Base-by-base conservation (phyloP, 2,797 vertebrate genomes). In the Toxotes lorentzi region DNA sequence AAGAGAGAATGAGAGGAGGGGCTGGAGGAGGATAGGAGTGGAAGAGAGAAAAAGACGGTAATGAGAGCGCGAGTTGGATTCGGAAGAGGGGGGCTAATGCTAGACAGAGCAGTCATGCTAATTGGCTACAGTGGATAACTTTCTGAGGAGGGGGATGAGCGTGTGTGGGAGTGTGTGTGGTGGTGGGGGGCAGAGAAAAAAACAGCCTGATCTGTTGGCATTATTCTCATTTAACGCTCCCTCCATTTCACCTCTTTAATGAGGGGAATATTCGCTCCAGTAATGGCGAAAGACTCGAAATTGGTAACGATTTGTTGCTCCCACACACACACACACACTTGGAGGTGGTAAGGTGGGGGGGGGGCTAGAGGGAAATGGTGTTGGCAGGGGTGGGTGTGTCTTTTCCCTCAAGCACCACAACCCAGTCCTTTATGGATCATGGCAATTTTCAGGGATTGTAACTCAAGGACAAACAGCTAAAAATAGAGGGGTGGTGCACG, bases 381-480 rank as follows among this genome's bases (percentile, higher is more conserved):
- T 47, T 62, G 50, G 47, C 27, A 23, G 19, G n/a, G 34, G 53
- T 40, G 71, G 47, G 57, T 66, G 75, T 80, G 77, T 78, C 78
- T 83, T 89, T 89, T 87, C 78, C 83, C 81, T 79, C 82, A 76
- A 79, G 85, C 82, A 56, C 73, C 78, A 64, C 77, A 72, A 67
- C 38, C 77, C 73, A 77, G 78, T 85, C 84, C 70, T 90, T 88
- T 88, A 90, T 88, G 89, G 88, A 91, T 93, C 92, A 90, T 71
- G 76, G 84, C 89, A 88, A 91, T 92, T 92, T 92, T 92, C 88
- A 76, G 85, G 84, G 85, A 92, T 85, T 87, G 80, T 89, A 88
- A 92, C 82, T 92, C 92, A 92, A 92, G 92, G 92, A 94, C 93
- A 93, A 93, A 90, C 79, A 74, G 90, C 89, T 94, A 94, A 92